A percentile compares a stretch with the other conserved stretches of the same genome.
phyloP scores from a whole-genome alignment of 2,888 invertebrate genomes.

The Megamerina dolium region DNA sequence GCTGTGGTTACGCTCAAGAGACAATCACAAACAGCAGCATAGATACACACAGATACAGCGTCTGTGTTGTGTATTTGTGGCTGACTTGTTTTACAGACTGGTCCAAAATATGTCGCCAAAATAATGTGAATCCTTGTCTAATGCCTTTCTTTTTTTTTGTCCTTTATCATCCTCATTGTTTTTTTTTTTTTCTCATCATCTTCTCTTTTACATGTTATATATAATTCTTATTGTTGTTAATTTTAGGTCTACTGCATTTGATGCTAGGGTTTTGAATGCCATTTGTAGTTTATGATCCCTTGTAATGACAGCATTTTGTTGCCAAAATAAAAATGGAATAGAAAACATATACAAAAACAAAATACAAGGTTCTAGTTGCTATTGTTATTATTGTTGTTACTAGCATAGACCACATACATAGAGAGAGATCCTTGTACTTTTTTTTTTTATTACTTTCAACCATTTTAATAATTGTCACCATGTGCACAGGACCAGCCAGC shows the following conservation, averaged over 20 bases:
- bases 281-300: constrained; percentile 10
- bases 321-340: too few species aligned
- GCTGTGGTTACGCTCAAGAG: neutral
- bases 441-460: too few species aligned
- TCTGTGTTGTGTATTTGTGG: neutral
- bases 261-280: constrained; percentile 4
- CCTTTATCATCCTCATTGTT: neutral
- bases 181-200: neutral
- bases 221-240: too few species aligned
- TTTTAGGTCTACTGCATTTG: constrained; percentile 3
- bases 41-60: too few species aligned
- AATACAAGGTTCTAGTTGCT: neutral
- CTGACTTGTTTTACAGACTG: neutral
- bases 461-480: too few species aligned
- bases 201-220: too few species aligned
- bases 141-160: neutral
- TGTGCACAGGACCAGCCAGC: too few species aligned
- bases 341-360: too few species aligned
- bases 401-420: neutral
- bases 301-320: constrained; percentile 5
- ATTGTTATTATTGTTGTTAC: neutral
- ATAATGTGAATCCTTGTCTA: constrained; percentile 4
- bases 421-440: too few species aligned
- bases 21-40: too few species aligned
- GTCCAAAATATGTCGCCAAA: constrained; percentile 2